Percentiles rank a stretch among this genome's conserved stretches.
Evolutionary conservation across 2,888 invertebrate species (phyloP).

Genomic region (Lacanobia wlatinum): DNA sequence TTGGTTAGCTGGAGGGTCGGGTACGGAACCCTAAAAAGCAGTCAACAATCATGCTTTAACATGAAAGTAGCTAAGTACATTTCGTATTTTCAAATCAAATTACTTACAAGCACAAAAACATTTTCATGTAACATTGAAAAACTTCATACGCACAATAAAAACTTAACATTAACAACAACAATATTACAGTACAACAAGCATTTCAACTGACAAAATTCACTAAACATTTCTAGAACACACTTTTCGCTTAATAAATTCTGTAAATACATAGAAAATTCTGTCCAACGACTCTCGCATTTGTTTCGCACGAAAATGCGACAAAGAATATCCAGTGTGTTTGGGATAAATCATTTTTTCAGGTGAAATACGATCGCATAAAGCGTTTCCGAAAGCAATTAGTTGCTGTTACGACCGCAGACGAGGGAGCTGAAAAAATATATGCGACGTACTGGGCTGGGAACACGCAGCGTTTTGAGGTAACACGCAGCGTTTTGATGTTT

Average conservation of each 20-base stretch:
- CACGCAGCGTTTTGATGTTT: too few species aligned
- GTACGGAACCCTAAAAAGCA: too few species aligned
- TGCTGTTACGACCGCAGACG: constrained; percentile 86
- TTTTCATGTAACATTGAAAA: neutral
- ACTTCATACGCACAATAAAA: constrained; percentile 1
- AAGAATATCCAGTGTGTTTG: constrained; percentile 78
- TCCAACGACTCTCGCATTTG: constrained; percentile 58
- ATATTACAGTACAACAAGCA: neutral
- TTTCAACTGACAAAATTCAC: constrained; percentile 4
- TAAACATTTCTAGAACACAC: constrained; percentile 8
- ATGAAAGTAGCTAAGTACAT: too few species aligned
- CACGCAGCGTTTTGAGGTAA: constrained; percentile 38
- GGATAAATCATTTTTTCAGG: constrained; percentile 88
- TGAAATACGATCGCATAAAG: constrained; percentile 90
- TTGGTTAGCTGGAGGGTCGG: too few species aligned
- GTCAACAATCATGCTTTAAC: too few species aligned
- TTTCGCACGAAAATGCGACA: constrained; percentile 77
- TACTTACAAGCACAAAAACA: too few species aligned
- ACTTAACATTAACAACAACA: neutral
- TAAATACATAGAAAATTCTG: constrained; percentile 43
- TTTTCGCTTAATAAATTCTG: constrained; percentile 32
- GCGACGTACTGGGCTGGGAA: constrained; percentile 65
- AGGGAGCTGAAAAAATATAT: constrained; percentile 80
- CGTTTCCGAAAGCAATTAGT: constrained; percentile 90
- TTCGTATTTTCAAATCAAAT: too few species aligned